Conservation (phyloP, 1,140 invertebrate genomes). For the Eupeodes corollae region DNA sequence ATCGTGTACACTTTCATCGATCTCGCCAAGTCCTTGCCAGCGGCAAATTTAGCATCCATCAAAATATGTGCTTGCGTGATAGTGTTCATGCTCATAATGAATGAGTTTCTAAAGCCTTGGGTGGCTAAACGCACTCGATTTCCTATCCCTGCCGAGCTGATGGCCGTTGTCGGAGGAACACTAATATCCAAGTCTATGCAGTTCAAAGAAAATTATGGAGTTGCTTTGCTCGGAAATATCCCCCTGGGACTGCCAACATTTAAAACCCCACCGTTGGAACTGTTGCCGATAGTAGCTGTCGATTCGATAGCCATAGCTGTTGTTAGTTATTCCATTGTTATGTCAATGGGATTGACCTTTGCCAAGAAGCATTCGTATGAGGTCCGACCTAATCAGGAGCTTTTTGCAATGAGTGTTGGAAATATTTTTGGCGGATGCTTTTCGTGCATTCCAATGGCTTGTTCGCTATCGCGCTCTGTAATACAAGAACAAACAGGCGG, state of each 20-base stretch:
- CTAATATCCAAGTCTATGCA: slow-evolving; percentile 50
- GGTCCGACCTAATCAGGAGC: slow-evolving; percentile 81
- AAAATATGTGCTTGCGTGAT: slow-evolving; percentile 61
- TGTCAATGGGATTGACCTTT: slow-evolving; percentile 89
- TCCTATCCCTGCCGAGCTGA: slow-evolving; percentile 78
- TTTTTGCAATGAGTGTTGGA: slow-evolving; percentile 63
- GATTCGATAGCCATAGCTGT: slow-evolving; percentile 63
- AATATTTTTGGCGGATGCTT: slow-evolving; percentile 78
- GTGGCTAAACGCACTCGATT: slow-evolving; percentile 58
- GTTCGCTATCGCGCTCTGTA: slow-evolving; percentile 68
- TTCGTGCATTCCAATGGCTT: slow-evolving; percentile 70
- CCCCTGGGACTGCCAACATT: slow-evolving; percentile 53
- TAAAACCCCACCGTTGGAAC: slow-evolving; percentile 38
- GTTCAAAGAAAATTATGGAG: slow-evolving; percentile 39
- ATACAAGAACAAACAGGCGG: slow-evolving; percentile 72
- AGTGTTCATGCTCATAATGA: slow-evolving; percentile 58
- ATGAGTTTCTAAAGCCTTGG: slow-evolving; percentile 70
- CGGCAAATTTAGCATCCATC: slow-evolving; percentile 53
- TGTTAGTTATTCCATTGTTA: slow-evolving; percentile 79
- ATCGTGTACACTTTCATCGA: slow-evolving; percentile 57
- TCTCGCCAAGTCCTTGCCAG: slow-evolving; percentile 46
- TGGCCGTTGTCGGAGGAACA: slow-evolving; percentile 69
- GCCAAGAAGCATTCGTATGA: slow-evolving; percentile 79
- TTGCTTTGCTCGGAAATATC: slow-evolving; percentile 59
- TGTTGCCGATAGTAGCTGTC: slow-evolving; percentile 39